These are phyloP conservation scores for Amphimallon solstitiale DNA, from an alignment of 2,888 invertebrate genomes.

Conservation along the genomic window DNA sequence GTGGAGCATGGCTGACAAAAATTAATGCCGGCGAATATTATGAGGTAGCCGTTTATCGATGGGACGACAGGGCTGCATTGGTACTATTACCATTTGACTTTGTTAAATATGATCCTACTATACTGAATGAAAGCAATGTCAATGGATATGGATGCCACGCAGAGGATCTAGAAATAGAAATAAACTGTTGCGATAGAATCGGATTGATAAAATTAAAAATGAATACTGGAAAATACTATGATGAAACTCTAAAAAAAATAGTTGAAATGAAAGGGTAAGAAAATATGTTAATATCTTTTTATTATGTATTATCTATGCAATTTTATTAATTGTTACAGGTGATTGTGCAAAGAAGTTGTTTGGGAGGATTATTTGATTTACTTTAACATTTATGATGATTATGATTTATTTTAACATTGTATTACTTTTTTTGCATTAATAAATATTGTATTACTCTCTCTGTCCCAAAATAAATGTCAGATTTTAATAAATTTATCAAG, in stretches of 20 bases:
- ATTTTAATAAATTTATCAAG: too few species aligned
- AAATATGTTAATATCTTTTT: slow-evolving; percentile 17
- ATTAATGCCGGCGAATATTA: slow-evolving; percentile 10
- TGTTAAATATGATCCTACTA: slow-evolving; percentile 22
- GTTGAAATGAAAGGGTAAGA: slow-evolving; percentile 11
- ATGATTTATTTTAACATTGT: slow-evolving; percentile 10
- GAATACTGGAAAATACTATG: neutral
- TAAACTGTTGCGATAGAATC: slow-evolving; percentile 15
- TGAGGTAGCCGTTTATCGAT: slow-evolving; percentile 16
- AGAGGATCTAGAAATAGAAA: slow-evolving; percentile 7
- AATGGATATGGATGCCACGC: slow-evolving; percentile 8
- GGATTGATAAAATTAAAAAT: slow-evolving; percentile 19
- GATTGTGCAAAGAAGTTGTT: too few species aligned
- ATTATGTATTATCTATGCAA: slow-evolving; percentile 19
- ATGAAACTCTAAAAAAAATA: slow-evolving; percentile 7
- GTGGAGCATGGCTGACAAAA: slow-evolving; percentile 2
- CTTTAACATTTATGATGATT: slow-evolving; percentile 1
- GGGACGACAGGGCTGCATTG: slow-evolving; percentile 4
- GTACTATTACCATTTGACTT: slow-evolving; percentile 11
- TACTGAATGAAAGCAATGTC: slow-evolving; percentile 13
- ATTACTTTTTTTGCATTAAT: too few species aligned
- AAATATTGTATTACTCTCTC: too few species aligned
- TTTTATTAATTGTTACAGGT: neutral
- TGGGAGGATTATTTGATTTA: neutral
- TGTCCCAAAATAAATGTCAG: too few species aligned